Conservation (phyloP, 2,797 vertebrate species). For the Esox lucius region DNA sequence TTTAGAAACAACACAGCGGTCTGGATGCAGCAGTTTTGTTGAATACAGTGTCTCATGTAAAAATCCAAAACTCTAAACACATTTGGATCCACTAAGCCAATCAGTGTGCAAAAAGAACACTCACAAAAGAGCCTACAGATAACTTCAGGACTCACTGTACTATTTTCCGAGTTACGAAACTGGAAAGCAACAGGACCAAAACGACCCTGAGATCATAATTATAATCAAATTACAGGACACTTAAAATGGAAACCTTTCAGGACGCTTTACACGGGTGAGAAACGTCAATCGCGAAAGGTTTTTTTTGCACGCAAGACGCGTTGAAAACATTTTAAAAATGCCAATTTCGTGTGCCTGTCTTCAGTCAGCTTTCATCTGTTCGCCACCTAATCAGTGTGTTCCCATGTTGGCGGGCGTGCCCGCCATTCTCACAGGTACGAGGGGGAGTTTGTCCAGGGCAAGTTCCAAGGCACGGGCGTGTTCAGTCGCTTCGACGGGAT, state of each 20-base stretch:
- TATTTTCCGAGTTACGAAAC: no score
- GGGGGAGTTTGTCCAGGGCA: conserved; percentile 95
- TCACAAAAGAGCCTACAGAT: no score
- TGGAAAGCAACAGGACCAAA: no score
- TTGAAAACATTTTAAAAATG: background rate
- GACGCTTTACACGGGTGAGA: no score
- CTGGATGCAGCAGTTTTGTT: no score
- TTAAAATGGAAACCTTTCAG: no score
- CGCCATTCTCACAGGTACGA: conserved; percentile 81
- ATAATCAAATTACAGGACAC: no score
- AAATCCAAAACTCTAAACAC: background rate
- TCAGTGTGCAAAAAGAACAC: background rate
- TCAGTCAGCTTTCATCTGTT: background rate
- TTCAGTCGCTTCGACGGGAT: conserved; percentile 93
- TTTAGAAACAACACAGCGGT: background rate
- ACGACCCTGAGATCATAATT: no score
- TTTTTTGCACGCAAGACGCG: no score
- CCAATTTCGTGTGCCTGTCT: background rate
- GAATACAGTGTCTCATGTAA: no score
- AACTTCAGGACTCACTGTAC: no score
- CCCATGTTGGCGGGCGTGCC: conserved; percentile 11
- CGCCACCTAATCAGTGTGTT: background rate
- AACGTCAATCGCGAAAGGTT: no score
- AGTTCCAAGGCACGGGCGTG: conserved; percentile 91
- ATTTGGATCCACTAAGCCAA: background rate